A percentile compares a stretch with the other conserved stretches of the same genome.
Evolutionary conservation across 2,113 vertebrate genomes (phyloP).

Genomic region (Mustelus asterias): DNA sequence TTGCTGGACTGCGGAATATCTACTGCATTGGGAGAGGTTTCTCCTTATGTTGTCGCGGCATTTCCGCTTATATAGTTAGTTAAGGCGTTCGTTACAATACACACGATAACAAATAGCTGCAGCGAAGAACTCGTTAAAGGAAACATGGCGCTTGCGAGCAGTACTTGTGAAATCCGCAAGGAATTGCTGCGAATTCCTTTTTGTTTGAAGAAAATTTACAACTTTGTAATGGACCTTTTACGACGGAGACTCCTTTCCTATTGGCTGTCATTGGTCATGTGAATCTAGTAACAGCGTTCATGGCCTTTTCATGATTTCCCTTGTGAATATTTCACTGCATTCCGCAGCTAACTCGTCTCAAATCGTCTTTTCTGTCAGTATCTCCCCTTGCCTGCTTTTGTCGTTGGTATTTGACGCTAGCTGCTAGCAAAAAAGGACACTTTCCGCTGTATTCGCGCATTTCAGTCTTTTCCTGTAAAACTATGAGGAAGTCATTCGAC

Average conservation of each 20-base stretch:
- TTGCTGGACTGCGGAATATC: not conserved
- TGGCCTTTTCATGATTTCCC: constrained; percentile 92
- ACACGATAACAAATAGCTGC: constrained; percentile 11
- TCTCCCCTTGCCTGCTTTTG: constrained; percentile 33
- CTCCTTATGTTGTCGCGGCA: not conserved
- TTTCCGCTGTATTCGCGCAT: not conserved
- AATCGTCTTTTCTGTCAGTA: constrained; percentile 71
- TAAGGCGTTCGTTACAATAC: constrained; percentile 18
- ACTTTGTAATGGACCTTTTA: constrained; percentile 98
- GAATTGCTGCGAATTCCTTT: constrained; percentile 98
- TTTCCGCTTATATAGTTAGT: not conserved
- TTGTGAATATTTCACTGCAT: constrained; percentile 82
- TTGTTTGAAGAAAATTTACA: constrained; percentile 99
- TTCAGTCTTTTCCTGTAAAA: not conserved
- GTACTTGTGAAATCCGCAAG: constrained; percentile 61
- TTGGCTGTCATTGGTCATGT: constrained; percentile 99
- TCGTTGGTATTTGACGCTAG: constrained; percentile 34
- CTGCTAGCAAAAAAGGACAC: constrained; percentile 21
- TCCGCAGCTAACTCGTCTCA: constrained; percentile 78
- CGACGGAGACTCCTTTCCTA: constrained; percentile 89
- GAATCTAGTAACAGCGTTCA: constrained; percentile 89
- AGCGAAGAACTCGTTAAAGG: constrained; percentile 35
- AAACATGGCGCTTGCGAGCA: constrained; percentile 34
- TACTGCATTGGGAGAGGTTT: too few species aligned
- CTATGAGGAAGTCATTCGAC: constrained; percentile 33